These are phyloP conservation scores for Neomonachus schauinslandi DNA, from an alignment of 2,113 vertebrate species.

Conservation along the genomic window DNA sequence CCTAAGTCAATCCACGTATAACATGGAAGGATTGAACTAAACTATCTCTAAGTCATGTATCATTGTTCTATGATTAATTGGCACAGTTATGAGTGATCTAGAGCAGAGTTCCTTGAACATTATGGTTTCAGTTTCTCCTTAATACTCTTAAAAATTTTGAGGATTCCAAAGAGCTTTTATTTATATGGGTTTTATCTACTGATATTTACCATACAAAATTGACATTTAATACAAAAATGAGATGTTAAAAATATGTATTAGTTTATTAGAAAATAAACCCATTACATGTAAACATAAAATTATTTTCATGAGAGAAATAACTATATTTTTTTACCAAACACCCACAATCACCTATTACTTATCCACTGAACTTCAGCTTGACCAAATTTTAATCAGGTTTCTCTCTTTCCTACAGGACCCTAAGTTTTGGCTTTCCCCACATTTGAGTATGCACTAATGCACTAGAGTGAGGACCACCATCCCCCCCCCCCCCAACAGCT, in stretches of 20 bases:
- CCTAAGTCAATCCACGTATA: background rate
- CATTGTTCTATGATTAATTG: background rate
- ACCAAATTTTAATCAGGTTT: background rate
- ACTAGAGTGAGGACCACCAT: background rate
- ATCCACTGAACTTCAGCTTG: background rate
- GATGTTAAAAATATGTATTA: slow-evolving; percentile 2
- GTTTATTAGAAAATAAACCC: background rate
- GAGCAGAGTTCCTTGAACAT: background rate
- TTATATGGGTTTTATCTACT: background rate
- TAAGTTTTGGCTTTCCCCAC: background rate
- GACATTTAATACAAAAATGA: background rate
- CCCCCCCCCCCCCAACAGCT: background rate
- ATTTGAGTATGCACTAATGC: background rate
- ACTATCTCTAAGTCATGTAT: too few relatives aligned
- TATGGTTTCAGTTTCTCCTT: background rate
- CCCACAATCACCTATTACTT: background rate
- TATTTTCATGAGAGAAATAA: slow-evolving; percentile 10
- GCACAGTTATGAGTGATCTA: background rate
- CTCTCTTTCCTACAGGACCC: background rate
- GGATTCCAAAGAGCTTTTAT: background rate
- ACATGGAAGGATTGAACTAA: background rate
- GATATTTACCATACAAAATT: background rate
- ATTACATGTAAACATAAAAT: background rate
- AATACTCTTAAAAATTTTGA: background rate
- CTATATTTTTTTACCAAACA: background rate